Percentiles rank a stretch among this genome's conserved stretches.
Evolutionary conservation across 2,797 vertebrate species (phyloP).

Genomic region (Parotocinclus haroldoi): DNA sequence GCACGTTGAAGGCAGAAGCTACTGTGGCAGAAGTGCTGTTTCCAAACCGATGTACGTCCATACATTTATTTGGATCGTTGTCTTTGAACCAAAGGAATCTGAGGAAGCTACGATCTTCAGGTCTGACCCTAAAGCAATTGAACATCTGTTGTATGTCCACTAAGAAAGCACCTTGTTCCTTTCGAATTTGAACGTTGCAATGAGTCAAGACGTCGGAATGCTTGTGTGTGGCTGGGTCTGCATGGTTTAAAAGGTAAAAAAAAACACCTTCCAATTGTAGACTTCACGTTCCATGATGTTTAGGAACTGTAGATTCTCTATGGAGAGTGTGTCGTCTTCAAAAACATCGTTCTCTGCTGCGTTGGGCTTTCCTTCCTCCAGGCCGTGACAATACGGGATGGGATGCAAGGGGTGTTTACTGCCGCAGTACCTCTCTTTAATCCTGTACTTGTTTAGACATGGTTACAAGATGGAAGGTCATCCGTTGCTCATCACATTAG

Average conservation of each 20-base stretch:
- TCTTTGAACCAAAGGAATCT: too few species aligned
- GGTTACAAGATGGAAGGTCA: not conserved
- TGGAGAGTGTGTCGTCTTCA: slow-evolving; percentile 39
- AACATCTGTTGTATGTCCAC: slow-evolving; percentile 46
- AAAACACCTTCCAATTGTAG: slow-evolving; percentile 25
- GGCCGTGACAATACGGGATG: not conserved
- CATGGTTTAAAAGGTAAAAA: slow-evolving; percentile 20
- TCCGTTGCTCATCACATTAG: too few species aligned
- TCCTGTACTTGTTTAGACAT: slow-evolving; percentile 30
- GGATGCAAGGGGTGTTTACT: too few species aligned
- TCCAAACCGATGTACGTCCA: slow-evolving; percentile 17
- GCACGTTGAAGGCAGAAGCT: slow-evolving; percentile 9
- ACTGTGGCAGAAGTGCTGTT: slow-evolving; percentile 24
- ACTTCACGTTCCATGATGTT: slow-evolving; percentile 35
- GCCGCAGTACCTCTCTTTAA: not conserved
- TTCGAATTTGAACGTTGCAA: slow-evolving; percentile 26
- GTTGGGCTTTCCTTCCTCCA: slow-evolving; percentile 11
- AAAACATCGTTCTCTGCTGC: slow-evolving; percentile 25
- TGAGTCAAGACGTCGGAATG: slow-evolving; percentile 36
- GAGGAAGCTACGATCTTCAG: slow-evolving; percentile 17
- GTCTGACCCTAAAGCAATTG: slow-evolving; percentile 17
- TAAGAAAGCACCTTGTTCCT: not conserved
- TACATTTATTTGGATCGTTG: too few species aligned
- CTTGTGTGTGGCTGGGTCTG: slow-evolving; percentile 35
- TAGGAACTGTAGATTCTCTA: slow-evolving; percentile 39